These are phyloP conservation scores for Beroe forskalii DNA, from an alignment of 37 sponge, comb jelly and placozoan genomes.

Conservation along the genomic window DNA sequence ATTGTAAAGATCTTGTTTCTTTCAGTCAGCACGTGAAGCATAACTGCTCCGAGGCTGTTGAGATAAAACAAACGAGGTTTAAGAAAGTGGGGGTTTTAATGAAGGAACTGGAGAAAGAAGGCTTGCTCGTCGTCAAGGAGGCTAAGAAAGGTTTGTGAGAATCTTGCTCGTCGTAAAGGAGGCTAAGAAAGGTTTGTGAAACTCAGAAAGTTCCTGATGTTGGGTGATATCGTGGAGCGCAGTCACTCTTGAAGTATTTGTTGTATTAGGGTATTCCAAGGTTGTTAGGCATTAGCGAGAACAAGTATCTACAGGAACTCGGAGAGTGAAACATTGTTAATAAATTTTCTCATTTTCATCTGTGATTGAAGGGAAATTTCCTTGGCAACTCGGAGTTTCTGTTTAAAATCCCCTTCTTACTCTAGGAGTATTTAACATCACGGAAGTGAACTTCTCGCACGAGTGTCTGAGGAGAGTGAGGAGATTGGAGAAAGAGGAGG, in stretches of 20 bases:
- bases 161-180: constrained; percentile 13
- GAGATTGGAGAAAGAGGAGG: constrained; percentile 62
- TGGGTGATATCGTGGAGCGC: too few relatives aligned
- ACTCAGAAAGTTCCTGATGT: too few relatives aligned
- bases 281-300: too few relatives aligned
- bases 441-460: constrained; percentile 60
- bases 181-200: background rate
- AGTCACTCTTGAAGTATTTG: too few relatives aligned
- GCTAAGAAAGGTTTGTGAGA: constrained; percentile 9
- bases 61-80: constrained; percentile 44
- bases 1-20: too few relatives aligned
- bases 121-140: constrained; percentile 20
- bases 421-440: constrained; percentile 49
- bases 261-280: too few relatives aligned
- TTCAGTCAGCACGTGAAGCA: constrained; percentile 40
- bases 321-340: too few relatives aligned
- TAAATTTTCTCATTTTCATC: too few relatives aligned
- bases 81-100: constrained; percentile 47
- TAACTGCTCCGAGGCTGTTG: background rate
- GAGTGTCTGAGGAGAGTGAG: background rate
- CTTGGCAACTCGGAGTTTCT: too few relatives aligned
- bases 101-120: constrained; percentile 20
- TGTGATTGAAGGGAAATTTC: too few relatives aligned
- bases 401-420: too few relatives aligned
- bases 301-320: too few relatives aligned